Base-by-base conservation (phyloP, 2,888 invertebrate species). In the Tupiocoris notatus region DNA sequence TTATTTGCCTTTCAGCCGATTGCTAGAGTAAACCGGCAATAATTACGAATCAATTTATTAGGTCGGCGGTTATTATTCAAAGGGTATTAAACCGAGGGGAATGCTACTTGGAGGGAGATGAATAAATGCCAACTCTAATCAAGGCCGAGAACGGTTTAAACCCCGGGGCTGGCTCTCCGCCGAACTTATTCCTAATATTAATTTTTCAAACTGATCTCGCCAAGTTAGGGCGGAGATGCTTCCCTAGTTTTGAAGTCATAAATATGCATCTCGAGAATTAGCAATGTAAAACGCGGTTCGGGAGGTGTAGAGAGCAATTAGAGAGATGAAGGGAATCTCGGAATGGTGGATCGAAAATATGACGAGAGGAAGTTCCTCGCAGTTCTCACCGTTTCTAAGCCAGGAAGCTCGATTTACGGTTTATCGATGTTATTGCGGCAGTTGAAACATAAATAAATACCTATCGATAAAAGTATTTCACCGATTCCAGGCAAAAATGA, bases 191-290 rank as follows among this genome's bases (percentile, higher is more conserved):
- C 63, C 73, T 73, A 62, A 73, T 73, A 73, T 73, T 73, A 73
- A 73, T 73, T 73, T 73, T 73, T 73, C 73, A 62, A 62, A 73
- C 73, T 73, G 73, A 73, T 73, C 73, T 73, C 54, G 67, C 56
- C 57, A 21, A 39, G 39, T 39, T 39, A 39, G 57, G 67, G 61
- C 25, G 23, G 61, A 61, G 61, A 17, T 7, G 18, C 22, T 23
- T 62, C 39, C 61, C 63, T 73, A 73, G 73, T 62, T 73, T 62
- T 61, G 39, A 39, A 66, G 58, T 66, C 75, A 75, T 75, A 75
- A 75, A 75, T 75, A 75, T 75, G 75, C 75, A 75, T 75, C 75
- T 75, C 24, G 61, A 24, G 61, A 75, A 75, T 75, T 75, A 75
- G 75, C 65, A 75, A 66, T 75, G 75, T 75, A 75, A 75, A 75